These are phyloP conservation scores for Mionectes olivaceus DNA, from an alignment of 2,797 vertebrate species.

Conservation along the genomic window DNA sequence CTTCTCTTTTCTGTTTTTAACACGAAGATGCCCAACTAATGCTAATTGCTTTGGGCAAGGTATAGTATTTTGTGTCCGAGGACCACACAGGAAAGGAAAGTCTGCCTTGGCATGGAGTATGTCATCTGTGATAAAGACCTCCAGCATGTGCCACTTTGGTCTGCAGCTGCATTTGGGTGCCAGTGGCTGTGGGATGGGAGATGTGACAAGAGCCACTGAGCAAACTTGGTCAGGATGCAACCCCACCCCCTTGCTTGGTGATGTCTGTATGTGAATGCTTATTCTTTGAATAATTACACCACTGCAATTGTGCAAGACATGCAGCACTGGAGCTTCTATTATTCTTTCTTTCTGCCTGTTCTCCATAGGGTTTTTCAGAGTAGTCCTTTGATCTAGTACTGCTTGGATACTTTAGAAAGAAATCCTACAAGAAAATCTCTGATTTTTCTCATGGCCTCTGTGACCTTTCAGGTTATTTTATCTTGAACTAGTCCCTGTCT, in stretches of 20 bases:
- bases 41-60: background rate
- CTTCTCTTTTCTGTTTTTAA: background rate
- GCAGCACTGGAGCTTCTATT: accelerated
- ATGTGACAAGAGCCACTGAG: background rate
- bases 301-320: accelerated
- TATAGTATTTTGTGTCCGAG: background rate
- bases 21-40: background rate
- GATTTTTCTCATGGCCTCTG: background rate
- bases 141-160: background rate
- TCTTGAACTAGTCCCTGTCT: background rate
- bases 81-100: background rate
- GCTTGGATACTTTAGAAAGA: background rate
- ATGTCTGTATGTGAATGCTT: background rate
- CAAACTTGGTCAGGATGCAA: background rate
- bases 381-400: background rate
- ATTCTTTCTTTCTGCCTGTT: background rate
- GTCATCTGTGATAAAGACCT: background rate
- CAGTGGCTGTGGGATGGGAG: background rate
- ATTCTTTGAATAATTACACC: background rate
- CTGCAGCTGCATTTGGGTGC: accelerated
- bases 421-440: background rate
- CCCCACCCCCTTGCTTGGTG: background rate
- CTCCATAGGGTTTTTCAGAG: background rate
- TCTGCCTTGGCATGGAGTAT: background rate
- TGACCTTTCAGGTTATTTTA: background rate